Percentiles rank a stretch among this genome's conserved stretches.
Conservation (phyloP, 1,140 invertebrate genomes). For the Papilio dardanus region DNA sequence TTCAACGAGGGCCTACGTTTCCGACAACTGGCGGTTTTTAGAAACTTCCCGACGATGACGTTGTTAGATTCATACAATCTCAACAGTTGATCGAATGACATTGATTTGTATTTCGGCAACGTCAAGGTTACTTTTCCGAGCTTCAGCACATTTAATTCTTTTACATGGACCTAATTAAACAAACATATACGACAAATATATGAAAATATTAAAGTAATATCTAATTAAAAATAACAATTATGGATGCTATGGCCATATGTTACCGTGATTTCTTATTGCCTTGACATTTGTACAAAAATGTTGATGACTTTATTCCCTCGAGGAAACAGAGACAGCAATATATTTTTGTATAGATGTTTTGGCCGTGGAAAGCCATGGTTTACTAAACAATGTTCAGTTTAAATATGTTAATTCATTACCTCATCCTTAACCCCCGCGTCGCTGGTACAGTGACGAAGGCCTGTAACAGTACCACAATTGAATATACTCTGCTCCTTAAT, state of each 20-base stretch:
- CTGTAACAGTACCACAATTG: constrained; percentile 44
- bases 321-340: no score
- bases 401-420: neutral
- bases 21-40: constrained; percentile 7
- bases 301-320: no score
- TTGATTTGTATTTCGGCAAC: constrained; percentile 14
- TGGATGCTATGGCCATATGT: no score
- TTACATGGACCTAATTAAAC: neutral
- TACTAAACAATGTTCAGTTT: neutral
- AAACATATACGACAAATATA: no score
- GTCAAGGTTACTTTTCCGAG: neutral
- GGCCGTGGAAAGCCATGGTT: no score
- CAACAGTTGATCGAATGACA: constrained; percentile 8
- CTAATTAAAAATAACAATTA: no score
- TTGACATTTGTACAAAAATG: no score
- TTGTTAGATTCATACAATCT: neutral
- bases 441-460: constrained; percentile 50
- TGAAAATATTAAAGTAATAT: no score
- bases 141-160: neutral
- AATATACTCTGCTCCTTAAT: constrained; percentile 7
- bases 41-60: neutral
- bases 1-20: neutral
- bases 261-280: no score
- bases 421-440: neutral
- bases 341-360: no score